Evolutionary conservation across 1,140 invertebrate species (phyloP), one percentile per base, ranked within the genome.

Genomic region (Brachionus rotundiformis): DNA sequence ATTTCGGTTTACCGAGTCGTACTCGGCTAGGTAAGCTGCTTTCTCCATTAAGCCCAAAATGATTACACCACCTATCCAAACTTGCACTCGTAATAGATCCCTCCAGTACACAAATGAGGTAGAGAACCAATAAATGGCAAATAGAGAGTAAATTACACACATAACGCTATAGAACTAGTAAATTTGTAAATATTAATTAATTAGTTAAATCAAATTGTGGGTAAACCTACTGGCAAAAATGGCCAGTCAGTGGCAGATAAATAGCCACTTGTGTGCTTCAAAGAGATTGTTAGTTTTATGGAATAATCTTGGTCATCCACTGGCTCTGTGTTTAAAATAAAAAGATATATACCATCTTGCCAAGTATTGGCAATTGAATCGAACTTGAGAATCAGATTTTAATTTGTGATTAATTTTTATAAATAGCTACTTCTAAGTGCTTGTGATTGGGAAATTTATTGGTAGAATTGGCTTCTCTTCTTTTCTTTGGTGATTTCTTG

Each of bases 41-140:
- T 92, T 90, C 84, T 90, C 89, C 63, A 90, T 82, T 87, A 90
- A 87, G 23, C 94, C 94, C 0, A 95, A 87, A 31, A 95, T 88
- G 81, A 95, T 94, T 44, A 96, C 94, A 41, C 90, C 94, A 6
- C 93, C 94, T 85, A 97, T 95, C 94, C 95, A 97, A 88, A 95
- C 96, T 89, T 97, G 95, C 33, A 97, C 93, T 63, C 94, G 89
- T n/a, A 97, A 88, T 3, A 97, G 88, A 86, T 97, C 95, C 82
- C 93, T 89, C 94, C 94, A 97, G 86, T 94, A 93, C 82, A 92
- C 88, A 82, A 92, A 93, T 19, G 93, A 94, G n/a, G 94, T 90
- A 6, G 92, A 85, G 41, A 95, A 89, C 95, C 95, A 97, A 39
- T 91, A 90, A 4, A 94, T 84, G n/a, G 93, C 94, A 85, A 93